Evolutionary conservation across 2,888 invertebrate species (phyloP).

Genomic region (Omphaloscelis lunosa): DNA sequence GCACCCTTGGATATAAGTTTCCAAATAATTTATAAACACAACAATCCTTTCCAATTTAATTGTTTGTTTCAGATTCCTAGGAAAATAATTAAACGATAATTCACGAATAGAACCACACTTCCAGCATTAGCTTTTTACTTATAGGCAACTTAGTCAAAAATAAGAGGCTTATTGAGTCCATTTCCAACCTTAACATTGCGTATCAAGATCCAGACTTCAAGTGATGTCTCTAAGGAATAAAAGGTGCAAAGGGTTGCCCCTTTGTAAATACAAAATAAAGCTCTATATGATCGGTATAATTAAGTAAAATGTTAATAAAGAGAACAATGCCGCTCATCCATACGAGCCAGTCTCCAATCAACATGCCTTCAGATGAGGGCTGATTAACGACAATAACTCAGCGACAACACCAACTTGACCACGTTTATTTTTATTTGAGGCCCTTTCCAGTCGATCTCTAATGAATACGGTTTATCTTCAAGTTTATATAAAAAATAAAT

Average conservation of each 20-base stretch:
- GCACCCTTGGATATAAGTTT: conserved; percentile 46
- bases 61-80: conserved; percentile 20
- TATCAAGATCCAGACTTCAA: conserved; percentile 44
- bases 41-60: conserved; percentile 32
- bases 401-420: conserved; percentile 87
- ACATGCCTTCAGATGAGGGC: conserved; percentile 82
- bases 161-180: neutral
- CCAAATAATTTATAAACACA: conserved; percentile 57
- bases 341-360: conserved; percentile 80
- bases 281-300: conserved; percentile 78
- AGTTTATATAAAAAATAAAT: conserved; percentile 91
- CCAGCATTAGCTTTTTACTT: conserved; percentile 22
- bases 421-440: conserved; percentile 89
- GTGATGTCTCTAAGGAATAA: conserved; percentile 45
- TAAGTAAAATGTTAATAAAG: conserved; percentile 82
- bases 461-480: conserved; percentile 90
- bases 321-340: conserved; percentile 79
- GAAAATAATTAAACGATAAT: conserved; percentile 51
- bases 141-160: conserved; percentile 35
- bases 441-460: conserved; percentile 90
- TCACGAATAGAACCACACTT: conserved; percentile 43
- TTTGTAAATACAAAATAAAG: conserved; percentile 69
- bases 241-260: conserved; percentile 65
- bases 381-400: conserved; percentile 90
- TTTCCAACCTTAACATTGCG: conserved; percentile 35